These are phyloP conservation scores for Tetragonula clypearis DNA, from an alignment of 1,140 invertebrate genomes.

Conservation along the genomic window DNA sequence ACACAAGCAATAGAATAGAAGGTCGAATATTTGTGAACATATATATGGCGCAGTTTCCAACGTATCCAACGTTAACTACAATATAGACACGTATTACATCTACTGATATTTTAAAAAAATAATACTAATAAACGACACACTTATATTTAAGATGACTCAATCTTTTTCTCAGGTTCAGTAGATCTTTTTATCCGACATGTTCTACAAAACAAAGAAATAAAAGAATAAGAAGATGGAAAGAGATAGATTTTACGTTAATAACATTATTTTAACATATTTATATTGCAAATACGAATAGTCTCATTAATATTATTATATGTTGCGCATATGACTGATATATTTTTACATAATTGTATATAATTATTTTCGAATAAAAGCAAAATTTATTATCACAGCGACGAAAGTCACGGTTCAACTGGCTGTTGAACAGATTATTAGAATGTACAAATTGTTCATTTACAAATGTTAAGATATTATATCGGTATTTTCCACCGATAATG, in stretches of 20 bases:
- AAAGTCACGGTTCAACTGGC: not conserved
- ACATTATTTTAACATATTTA: not conserved
- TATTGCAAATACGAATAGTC: not conserved
- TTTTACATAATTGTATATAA: not conserved
- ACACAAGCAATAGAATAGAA: not conserved
- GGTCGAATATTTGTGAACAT: conserved; percentile 11
- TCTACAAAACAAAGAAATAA: not conserved
- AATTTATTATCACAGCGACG: not conserved
- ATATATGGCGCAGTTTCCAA: not conserved
- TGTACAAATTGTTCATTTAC: not conserved
- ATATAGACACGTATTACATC: conserved; percentile 25
- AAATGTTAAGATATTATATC: not conserved
- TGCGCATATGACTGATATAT: not conserved
- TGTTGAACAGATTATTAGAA: not conserved
- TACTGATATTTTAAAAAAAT: conserved; percentile 8
- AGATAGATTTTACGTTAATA: not conserved
- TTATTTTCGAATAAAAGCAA: too few relatives aligned
- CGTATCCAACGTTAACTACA: conserved; percentile 2
- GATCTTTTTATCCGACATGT: not conserved
- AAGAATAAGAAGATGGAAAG: not conserved
- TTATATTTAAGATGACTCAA: not conserved
- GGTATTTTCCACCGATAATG: not conserved
- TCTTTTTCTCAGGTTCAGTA: not conserved
- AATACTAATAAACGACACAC: not conserved
- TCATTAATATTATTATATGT: not conserved